A percentile compares a stretch with the other conserved stretches of the same genome.
Conservation (phyloP, 2,113 vertebrate species). For the Rhea americana region DNA sequence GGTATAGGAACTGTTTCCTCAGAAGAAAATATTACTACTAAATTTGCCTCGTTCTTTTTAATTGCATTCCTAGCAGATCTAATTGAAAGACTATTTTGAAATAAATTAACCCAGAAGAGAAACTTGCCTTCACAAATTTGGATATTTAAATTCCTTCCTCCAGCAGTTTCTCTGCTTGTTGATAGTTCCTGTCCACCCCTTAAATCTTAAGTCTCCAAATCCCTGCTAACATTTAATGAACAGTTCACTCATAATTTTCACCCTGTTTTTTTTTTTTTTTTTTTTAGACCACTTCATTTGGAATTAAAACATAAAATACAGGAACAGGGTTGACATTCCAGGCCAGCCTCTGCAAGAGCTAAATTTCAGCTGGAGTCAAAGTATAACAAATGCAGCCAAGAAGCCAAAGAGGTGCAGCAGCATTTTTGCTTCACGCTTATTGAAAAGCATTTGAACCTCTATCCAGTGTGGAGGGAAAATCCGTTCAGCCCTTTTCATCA, state of each 20-base stretch:
- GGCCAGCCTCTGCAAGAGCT: not conserved
- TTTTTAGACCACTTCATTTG: conserved; percentile 41
- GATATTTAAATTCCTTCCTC: not conserved
- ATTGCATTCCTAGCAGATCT: not conserved
- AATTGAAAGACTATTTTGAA: not conserved
- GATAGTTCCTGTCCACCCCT: not conserved
- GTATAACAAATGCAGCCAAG: conserved; percentile 17
- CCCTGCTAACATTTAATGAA: conserved; percentile 1
- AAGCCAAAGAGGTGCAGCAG: conserved; percentile 25
- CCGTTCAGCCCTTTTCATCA: conserved; percentile 28
- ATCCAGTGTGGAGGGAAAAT: conserved; percentile 23
- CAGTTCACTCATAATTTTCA: not conserved
- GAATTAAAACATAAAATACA: conserved; percentile 54
- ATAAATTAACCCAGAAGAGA: not conserved
- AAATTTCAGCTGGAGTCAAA: conserved; percentile 27
- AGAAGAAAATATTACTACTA: not conserved
- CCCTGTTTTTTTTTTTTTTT: not conserved
- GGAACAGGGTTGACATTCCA: conserved; percentile 46
- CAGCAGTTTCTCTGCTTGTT: not conserved
- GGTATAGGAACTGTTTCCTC: not conserved
- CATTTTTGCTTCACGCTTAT: conserved; percentile 31
- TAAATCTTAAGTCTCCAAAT: conserved; percentile 1
- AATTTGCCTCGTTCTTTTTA: not conserved
- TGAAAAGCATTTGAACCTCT: conserved; percentile 55
- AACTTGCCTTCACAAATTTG: not conserved